phyloP scores from a whole-genome alignment of 2,888 invertebrate genomes.

The Chymomyza caudatula region DNA sequence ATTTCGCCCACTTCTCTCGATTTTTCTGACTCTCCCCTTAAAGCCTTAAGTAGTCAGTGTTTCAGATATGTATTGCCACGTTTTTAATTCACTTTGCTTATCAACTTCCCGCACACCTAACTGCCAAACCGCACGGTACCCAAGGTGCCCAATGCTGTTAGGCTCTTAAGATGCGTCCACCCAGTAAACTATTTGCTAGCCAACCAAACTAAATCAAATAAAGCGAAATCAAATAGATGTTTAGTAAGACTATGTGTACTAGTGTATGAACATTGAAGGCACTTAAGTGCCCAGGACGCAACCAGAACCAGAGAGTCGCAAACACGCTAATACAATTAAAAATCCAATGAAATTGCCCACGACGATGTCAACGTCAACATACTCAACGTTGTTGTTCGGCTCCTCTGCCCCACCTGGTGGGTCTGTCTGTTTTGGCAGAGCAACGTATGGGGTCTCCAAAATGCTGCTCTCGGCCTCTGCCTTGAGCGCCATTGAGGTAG shows the following conservation, averaged over 20 bases:
- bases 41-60: not conserved
- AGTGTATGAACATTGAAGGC: slow-evolving; percentile 30
- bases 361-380: not conserved
- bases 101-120: not conserved
- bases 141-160: not conserved
- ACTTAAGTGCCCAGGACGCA: slow-evolving; percentile 49
- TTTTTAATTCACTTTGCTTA: not conserved
- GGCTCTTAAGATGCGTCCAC: no score
- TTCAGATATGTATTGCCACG: not conserved
- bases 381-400: not conserved
- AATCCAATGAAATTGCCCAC: slow-evolving; percentile 40
- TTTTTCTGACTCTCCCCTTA: no score
- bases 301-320: not conserved
- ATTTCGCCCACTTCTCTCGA: no score
- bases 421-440: not conserved
- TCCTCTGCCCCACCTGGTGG: slow-evolving; percentile 23
- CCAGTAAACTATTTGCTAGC: slow-evolving; percentile 1
- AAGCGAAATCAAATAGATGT: slow-evolving; percentile 46
- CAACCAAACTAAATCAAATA: slow-evolving; percentile 34
- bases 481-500: slow-evolving; percentile 18
- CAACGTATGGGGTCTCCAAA: slow-evolving; percentile 1
- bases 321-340: slow-evolving; percentile 60
- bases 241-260: not conserved
- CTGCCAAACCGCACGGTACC: not conserved
- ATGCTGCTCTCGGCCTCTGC: not conserved